These are phyloP conservation scores for Dolichopus griseipennis DNA, from an alignment of 2,888 invertebrate genomes.

Conservation along the genomic window DNA sequence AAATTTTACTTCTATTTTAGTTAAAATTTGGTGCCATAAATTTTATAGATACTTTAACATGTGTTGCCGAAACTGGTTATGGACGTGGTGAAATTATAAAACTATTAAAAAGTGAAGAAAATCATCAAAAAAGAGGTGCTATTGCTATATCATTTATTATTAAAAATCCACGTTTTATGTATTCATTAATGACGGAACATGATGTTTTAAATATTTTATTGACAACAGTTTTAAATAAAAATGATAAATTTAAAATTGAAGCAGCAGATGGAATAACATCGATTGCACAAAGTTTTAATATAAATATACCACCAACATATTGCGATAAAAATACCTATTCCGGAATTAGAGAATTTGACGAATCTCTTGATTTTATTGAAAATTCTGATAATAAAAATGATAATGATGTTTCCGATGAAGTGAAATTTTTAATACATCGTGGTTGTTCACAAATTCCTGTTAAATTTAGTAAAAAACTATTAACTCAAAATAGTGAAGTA, in stretches of 20 bases:
- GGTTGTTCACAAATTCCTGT: constrained; percentile 24
- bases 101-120: constrained; percentile 34
- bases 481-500: constrained; percentile 40
- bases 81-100: constrained; percentile 40
- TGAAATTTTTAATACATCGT: constrained; percentile 21
- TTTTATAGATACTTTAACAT: constrained; percentile 37
- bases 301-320: constrained; percentile 26
- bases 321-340: constrained; percentile 23
- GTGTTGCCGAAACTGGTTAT: constrained; percentile 41
- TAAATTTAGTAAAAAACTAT: constrained; percentile 36
- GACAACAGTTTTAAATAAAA: constrained; percentile 33
- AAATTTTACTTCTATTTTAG: constrained; percentile 25
- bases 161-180: constrained; percentile 34
- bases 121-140: constrained; percentile 35
- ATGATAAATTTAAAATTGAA: constrained; percentile 34
- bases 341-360: constrained; percentile 25
- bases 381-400: constrained; percentile 1
- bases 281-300: constrained; percentile 36
- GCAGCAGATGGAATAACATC: constrained; percentile 39
- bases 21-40: constrained; percentile 33
- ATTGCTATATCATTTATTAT: constrained; percentile 40
- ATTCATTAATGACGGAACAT: constrained; percentile 38
- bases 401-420: constrained; percentile 18
- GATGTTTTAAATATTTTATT: constrained; percentile 36
- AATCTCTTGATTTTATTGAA: constrained; percentile 23